Evolutionary conservation across 2,797 vertebrate genomes (phyloP).

Genomic region (Neosilurus hyrtlii): DNA sequence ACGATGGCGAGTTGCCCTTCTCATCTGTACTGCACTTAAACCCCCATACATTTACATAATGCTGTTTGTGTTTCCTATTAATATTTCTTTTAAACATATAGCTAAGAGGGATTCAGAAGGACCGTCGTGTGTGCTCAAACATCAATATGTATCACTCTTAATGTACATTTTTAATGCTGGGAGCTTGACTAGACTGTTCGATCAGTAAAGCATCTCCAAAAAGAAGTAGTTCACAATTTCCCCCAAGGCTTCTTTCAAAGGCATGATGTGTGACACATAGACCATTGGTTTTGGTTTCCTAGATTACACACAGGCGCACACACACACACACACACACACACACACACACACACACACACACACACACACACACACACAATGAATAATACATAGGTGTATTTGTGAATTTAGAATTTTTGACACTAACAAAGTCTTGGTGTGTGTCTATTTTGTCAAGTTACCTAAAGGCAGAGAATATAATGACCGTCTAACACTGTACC

Average conservation of each 20-base stretch:
- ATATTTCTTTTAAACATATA: neutral
- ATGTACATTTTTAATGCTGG: slow-evolving; percentile 17
- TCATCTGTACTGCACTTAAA: neutral
- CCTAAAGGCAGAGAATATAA: slow-evolving; percentile 7
- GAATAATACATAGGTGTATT: slow-evolving; percentile 32
- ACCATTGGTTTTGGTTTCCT: slow-evolving; percentile 31
- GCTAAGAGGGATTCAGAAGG: neutral
- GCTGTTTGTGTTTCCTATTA: neutral
- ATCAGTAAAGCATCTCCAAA: slow-evolving; percentile 12
- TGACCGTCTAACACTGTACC: neutral
- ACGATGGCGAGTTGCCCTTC: neutral
- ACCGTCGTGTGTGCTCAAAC: neutral
- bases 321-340: too few relatives aligned
- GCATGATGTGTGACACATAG: neutral
- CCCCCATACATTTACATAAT: neutral
- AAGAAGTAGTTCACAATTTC: slow-evolving; percentile 15
- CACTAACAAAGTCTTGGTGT: slow-evolving; percentile 7
- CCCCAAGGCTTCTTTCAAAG: slow-evolving; percentile 18
- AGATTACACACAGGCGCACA: too few relatives aligned
- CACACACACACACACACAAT: slow-evolving; percentile 32
- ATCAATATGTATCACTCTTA: neutral
- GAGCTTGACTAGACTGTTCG: neutral
- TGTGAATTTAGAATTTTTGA: neutral
- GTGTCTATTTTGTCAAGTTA: neutral
- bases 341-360: neutral